Evolutionary conservation across 2,113 vertebrate species (phyloP).

Genomic region (Anhinga anhinga): DNA sequence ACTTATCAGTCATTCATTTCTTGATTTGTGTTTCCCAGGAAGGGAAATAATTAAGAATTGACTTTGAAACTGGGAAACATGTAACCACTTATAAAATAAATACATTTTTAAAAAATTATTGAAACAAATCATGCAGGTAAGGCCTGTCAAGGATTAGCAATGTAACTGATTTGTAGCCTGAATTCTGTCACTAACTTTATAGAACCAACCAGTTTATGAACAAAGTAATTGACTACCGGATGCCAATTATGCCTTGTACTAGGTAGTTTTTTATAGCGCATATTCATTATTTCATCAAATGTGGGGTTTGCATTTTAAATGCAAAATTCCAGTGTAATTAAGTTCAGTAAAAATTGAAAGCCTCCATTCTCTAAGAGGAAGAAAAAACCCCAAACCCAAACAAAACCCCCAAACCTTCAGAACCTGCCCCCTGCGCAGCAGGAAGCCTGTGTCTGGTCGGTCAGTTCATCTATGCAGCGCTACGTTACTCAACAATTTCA

Average conservation of each 20-base stretch:
- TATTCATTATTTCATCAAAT: neutral
- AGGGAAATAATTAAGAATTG: conserved; percentile 7
- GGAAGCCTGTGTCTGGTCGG: neutral
- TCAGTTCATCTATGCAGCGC: accelerated
- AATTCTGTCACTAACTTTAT: neutral
- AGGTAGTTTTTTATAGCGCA: neutral
- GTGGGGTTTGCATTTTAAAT: neutral
- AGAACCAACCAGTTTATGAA: neutral
- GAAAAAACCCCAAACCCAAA: too few species aligned
- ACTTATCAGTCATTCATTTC: neutral
- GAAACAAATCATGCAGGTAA: neutral
- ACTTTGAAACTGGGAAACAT: neutral
- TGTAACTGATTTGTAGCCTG: neutral
- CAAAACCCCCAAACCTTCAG: neutral
- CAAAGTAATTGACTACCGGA: neutral
- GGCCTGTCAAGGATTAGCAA: neutral
- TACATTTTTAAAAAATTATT: neutral
- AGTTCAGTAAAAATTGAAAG: neutral
- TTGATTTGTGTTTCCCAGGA: neutral
- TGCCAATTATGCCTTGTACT: neutral
- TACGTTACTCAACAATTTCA: neutral
- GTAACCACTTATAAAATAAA: neutral
- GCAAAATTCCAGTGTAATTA: neutral
- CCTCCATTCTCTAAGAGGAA: neutral
- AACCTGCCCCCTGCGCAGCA: neutral